Evolutionary conservation across 2,888 invertebrate species (phyloP).

Genomic region (Sminthurides aquaticus): DNA sequence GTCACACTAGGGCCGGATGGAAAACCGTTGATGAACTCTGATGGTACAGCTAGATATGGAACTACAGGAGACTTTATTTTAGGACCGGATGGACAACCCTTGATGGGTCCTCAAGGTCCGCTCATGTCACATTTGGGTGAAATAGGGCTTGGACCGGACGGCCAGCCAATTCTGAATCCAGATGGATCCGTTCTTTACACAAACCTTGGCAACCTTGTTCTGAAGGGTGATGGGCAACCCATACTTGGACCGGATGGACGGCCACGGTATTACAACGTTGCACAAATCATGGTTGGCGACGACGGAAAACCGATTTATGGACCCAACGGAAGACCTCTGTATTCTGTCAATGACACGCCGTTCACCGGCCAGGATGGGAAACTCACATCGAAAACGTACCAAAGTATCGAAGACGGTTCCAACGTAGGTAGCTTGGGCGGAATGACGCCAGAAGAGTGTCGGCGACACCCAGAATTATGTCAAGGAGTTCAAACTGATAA

Average conservation of each 20-base stretch:
- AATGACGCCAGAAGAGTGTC: not conserved
- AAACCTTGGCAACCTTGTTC: slow-evolving; percentile 11
- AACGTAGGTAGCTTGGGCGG: not conserved
- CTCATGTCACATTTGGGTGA: slow-evolving; percentile 1
- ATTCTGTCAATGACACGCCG: not conserved
- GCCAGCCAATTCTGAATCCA: slow-evolving; percentile 7
- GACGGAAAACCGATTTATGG: slow-evolving; percentile 6
- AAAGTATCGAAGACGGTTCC: not conserved
- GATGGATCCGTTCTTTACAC: slow-evolving; percentile 7
- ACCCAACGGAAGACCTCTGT: slow-evolving; percentile 8
- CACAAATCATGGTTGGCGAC: slow-evolving; percentile 15
- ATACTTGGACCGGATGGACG: slow-evolving; percentile 9
- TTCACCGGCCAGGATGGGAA: slow-evolving; percentile 10
- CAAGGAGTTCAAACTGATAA: not conserved
- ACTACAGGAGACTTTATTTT: not conserved
- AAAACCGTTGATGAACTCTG: not conserved
- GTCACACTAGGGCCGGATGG: slow-evolving; percentile 12
- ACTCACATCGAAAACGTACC: not conserved
- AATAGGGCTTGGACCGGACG: not conserved
- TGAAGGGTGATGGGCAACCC: slow-evolving; percentile 1
- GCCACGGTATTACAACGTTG: slow-evolving; percentile 7
- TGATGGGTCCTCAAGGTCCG: slow-evolving; percentile 6
- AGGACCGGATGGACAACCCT: slow-evolving; percentile 5
- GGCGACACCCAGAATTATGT: not conserved
- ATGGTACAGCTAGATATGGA: slow-evolving; percentile 3